Base-by-base conservation (phyloP, 2,888 invertebrate species). In the Hoplodrina ambigua region DNA sequence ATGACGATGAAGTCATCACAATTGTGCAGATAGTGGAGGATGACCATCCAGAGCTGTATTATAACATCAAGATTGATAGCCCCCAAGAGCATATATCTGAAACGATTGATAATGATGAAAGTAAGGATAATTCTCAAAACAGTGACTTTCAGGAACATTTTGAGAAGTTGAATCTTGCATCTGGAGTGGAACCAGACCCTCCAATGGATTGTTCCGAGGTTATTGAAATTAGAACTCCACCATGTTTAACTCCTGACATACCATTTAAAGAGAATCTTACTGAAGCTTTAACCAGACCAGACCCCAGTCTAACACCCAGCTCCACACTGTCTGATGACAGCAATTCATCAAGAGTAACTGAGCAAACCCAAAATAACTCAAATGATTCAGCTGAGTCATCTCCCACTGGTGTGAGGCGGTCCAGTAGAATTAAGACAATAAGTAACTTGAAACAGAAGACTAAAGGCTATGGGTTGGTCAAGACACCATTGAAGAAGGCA, bases 391-490 rank as follows among this genome's bases (percentile, higher is more conserved):
- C 94, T 2, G 96, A 95, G 67, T 95, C 96, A 7, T 95, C 95
- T 33, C 95, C 95, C n/a, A 92, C 93, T 49, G 96, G 96, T n/a
- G 97, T 98, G 0, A 94, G 98, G 25, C 96, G 98, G 58, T 98
- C 98, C 8, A 97, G 96, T 88, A 96, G 98, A 74, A 98, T 98
- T 71, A 97, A 98, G 88, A 97, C 97, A 53, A 98, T 98, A 72
- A 97, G 97, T 74, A 96, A 96, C 75, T 89, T 97, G 88, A 97
- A 97, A 87, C 97, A 96, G 85, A 96, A 97, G 90, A 97, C 96
- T 7, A 96, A 97, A 86, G 97, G 97, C 0, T 96, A 97, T 88
- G 97, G 97, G 25, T 90, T 97, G 78, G 97, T 97, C 0, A 97
- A 96, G 87, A 95, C 95, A 65, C 95, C 96, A 44, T 78, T 95